phyloP scores from a whole-genome alignment of 2,888 invertebrate genomes.

The Anticlea derivata region DNA sequence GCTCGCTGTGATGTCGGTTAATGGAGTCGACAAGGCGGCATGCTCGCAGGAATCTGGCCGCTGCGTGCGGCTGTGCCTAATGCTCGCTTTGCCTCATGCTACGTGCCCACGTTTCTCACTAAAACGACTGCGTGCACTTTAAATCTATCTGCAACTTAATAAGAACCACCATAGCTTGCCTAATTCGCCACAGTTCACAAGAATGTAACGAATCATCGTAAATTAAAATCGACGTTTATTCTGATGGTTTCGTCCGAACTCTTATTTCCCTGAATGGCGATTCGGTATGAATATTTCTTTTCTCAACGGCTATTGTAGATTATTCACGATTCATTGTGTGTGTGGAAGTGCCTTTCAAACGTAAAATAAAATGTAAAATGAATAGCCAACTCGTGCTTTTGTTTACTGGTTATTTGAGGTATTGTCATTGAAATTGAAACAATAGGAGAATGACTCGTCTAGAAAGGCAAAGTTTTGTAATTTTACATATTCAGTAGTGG shows the following conservation, averaged over 20 bases:
- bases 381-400: conserved; percentile 63
- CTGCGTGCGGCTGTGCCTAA: conserved; percentile 29
- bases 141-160: conserved; percentile 59
- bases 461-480: conserved; percentile 35
- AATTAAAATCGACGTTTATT: conserved; percentile 59
- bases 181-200: conserved; percentile 53
- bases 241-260: conserved; percentile 54
- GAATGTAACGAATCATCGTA: conserved; percentile 63
- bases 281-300: conserved; percentile 61
- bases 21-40: conserved; percentile 44
- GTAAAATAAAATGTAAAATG: conserved; percentile 66
- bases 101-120: conserved; percentile 42
- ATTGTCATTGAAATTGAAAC: conserved; percentile 60
- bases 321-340: conserved; percentile 76
- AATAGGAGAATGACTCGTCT: conserved; percentile 44
- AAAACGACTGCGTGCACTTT: conserved; percentile 43
- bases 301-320: conserved; percentile 67
- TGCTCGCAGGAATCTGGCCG: conserved; percentile 38
- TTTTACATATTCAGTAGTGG: conserved; percentile 33
- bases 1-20: conserved; percentile 54
- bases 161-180: conserved; percentile 44
- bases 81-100: conserved; percentile 40
- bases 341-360: conserved; percentile 66
- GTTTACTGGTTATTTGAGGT: conserved; percentile 66
- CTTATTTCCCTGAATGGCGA: conserved; percentile 58